Base-by-base conservation (phyloP, 2,113 vertebrate genomes). In the Nipponia nippon region DNA sequence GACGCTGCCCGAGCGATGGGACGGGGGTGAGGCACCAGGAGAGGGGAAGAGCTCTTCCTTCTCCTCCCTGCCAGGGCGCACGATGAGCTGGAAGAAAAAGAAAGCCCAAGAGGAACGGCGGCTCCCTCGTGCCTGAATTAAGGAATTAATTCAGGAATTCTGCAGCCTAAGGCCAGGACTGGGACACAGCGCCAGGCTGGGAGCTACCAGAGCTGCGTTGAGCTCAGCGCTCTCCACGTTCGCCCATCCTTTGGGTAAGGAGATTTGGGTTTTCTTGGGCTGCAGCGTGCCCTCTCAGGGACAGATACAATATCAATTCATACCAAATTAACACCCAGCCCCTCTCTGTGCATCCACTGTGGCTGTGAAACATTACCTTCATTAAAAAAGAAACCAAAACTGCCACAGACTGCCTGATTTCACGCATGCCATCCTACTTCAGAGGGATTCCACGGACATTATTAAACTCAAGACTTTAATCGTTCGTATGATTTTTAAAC, bases 1-100 rank as follows among this genome's bases (percentile, higher is more conserved):
- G 26, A 9, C 2, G 1, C 10, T 89, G 71, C 34, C 50, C 0
- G 0, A 49, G 49, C 0, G 8, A 23, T 12, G 25, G 7, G 18
- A 29, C 1, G 17, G 49, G 59, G 38, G 4, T 9, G 34, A 40
- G 44, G 49, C 38, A 15, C 8, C 3, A 40, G 73, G 32, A 75
- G 30, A 66, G 9, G 6, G 4, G 36, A 32, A 42, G 26, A 66
- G 50, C 17, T 34, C 10, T 16, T 83, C 84, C 40, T 52, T n/a
- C 4, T 13, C 52, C 66, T 83, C 82, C 36, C 42, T 55, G 44
- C 10, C 16, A 40, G 52, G 21, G 50, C 47, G 16, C 66, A 25
- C 11, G 6, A 42, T 1, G 49, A 92, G 38, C 42, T 81, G 53
- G 65, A 58, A 29, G 36, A 8, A 71, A 58, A 46, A 50, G 20